phyloP scores from a whole-genome alignment of 2,113 vertebrate species.

The Catharus fuscescens region DNA sequence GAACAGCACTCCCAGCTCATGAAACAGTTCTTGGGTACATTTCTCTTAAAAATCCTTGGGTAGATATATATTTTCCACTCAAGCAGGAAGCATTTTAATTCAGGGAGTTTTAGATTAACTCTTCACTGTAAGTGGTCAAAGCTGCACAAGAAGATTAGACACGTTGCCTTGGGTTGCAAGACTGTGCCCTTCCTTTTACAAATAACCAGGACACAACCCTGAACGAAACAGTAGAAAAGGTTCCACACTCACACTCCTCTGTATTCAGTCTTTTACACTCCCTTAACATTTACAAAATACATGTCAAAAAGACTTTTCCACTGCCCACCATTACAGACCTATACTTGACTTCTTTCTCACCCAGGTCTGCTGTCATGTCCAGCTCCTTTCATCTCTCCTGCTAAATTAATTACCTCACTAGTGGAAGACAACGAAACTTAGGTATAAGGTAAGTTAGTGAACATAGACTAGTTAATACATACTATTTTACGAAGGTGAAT shows the following conservation, averaged over 20 bases:
- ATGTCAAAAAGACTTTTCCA: background rate
- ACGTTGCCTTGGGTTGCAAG: background rate
- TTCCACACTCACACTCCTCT: background rate
- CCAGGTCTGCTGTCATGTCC: background rate
- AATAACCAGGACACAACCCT: background rate
- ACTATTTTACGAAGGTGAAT: background rate
- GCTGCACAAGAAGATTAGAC: background rate
- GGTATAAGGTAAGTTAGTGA: background rate
- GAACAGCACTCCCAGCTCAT: background rate
- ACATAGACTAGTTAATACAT: background rate
- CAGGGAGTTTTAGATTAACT: background rate
- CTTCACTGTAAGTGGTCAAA: background rate
- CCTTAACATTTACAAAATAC: background rate
- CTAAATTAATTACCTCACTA: conserved; percentile 43
- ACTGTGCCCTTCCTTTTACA: background rate
- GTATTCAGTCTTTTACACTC: background rate
- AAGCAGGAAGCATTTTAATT: background rate
- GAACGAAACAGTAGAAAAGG: background rate
- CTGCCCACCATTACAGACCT: background rate
- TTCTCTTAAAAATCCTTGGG: background rate
- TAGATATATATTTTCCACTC: background rate
- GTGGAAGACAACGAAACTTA: background rate
- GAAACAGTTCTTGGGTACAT: background rate
- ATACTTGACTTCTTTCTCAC: conserved; percentile 8
- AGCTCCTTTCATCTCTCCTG: background rate